Evolutionary conservation across 2,888 invertebrate species (phyloP), one percentile per base, ranked within the genome.

Genomic region (Anoplius nigerrimus): DNA sequence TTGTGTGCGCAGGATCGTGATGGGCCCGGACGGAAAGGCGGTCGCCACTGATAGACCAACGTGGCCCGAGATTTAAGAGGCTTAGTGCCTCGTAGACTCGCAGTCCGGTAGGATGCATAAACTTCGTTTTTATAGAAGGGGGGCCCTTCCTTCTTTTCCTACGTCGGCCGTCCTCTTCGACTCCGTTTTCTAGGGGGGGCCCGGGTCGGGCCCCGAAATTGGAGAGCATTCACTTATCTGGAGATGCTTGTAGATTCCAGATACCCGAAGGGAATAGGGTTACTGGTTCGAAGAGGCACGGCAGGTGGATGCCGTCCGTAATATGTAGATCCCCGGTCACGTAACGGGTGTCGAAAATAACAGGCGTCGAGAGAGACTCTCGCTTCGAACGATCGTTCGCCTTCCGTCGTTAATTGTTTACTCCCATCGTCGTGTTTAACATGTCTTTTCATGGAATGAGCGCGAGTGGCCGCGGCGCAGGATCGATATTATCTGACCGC

Each of bases 251-350:
- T 80, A 84, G 84, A 85, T 83, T 79, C 71, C 59, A 84, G 85
- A 84, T 84, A 84, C 72, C n/a, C 76, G 53, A 63, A 71, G 67
- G 80, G 80, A 82, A 83, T 83, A 81, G 83, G 79, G 81, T 84
- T 85, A 82, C 78, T 67, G 72, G 72, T 71, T 75, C 70, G 66
- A n/a, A n/a, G n/a, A 52, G 70, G 34, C 69, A 78, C 76, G 75
- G 81, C 84, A 84, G 84, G 85, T 84, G 84, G 79, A 84, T 79
- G 71, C 72, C 77, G 76, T 59, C 69, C 71, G 55, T 43, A 56
- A 56, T 62, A 56, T 72, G 67, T 75, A 66, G 67, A 78, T 75
- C 53, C 65, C 46, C 55, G n/a, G 60, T 55, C 57, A 68, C 22
- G 56, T 72, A 78, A 80, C 78, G 78, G 78, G 78, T 78, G 72